Conservation (phyloP, 1,140 invertebrate genomes). For the Chrysopa pallens region DNA sequence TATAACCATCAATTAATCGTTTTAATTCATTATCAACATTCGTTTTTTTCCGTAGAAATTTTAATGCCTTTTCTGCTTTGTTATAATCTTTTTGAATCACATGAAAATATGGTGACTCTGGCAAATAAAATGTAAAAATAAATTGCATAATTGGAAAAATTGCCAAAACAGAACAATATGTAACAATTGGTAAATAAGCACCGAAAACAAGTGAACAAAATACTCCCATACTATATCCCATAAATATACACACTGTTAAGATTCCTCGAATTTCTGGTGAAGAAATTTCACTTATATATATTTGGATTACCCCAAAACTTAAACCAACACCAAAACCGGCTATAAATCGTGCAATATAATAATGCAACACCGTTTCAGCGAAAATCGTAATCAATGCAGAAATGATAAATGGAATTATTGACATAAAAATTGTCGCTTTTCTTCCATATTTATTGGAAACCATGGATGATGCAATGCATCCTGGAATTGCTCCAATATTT, state of each 20-base stretch:
- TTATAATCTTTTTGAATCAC: no score
- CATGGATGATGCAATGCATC: conserved; percentile 15
- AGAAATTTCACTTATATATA: conserved; percentile 30
- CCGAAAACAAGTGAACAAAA: no score
- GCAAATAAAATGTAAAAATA: no score
- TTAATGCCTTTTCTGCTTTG: no score
- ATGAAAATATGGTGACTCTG: no score
- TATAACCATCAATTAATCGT: no score
- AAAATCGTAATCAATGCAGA: conserved; percentile 22
- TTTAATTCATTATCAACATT: no score
- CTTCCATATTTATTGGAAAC: conserved; percentile 22
- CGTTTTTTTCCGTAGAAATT: no score
- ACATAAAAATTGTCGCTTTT: conserved; percentile 22
- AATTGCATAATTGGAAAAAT: no score
- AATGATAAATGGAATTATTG: conserved; percentile 20
- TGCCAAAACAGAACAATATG: no score
- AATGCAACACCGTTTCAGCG: conserved; percentile 16
- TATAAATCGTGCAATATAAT: conserved; percentile 23
- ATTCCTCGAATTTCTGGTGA: conserved; percentile 16
- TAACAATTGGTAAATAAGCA: no score
- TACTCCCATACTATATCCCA: conserved; percentile 1
- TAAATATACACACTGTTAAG: conserved; percentile 11
- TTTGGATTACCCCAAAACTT: conserved; percentile 26
- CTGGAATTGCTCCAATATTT: no score
- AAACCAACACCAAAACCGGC: conserved; percentile 24